A percentile compares a stretch with the other conserved stretches of the same genome.
Evolutionary conservation across 2,888 invertebrate genomes (phyloP).

Genomic region (Cremastinae sp.): DNA sequence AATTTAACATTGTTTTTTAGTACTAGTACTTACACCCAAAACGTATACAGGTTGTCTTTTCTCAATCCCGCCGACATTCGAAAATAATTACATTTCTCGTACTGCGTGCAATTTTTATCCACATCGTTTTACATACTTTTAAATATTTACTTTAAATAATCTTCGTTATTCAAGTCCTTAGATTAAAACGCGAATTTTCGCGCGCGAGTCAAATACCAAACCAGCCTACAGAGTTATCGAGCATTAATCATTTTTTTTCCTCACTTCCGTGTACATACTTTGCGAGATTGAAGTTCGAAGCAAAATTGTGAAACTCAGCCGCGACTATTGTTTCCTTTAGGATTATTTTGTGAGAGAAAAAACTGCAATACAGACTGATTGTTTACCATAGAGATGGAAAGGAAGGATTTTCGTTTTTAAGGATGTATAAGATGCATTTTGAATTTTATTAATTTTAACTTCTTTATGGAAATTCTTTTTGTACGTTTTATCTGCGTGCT

Average conservation of each 20-base stretch:
- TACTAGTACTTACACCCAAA: constrained; percentile 40
- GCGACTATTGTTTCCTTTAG: constrained; percentile 8
- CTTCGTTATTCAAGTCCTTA: constrained; percentile 50
- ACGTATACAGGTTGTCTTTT: constrained; percentile 27
- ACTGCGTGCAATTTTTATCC: constrained; percentile 47
- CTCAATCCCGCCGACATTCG: constrained; percentile 23
- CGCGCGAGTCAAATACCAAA: constrained; percentile 61
- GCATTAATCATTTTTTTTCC: constrained; percentile 27
- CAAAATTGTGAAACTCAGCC: constrained; percentile 20
- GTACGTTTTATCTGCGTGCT: too few species aligned
- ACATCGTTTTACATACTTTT: constrained; percentile 28
- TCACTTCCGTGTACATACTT: constrained; percentile 40
- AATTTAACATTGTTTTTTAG: constrained; percentile 42
- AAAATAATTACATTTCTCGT: constrained; percentile 41
- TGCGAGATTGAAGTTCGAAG: constrained; percentile 27
- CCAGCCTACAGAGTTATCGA: constrained; percentile 50
- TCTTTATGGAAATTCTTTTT: too few species aligned
- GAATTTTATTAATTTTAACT: too few species aligned
- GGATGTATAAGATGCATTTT: too few species aligned
- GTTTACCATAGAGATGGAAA: constrained; percentile 18
- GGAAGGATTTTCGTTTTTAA: constrained; percentile 4
- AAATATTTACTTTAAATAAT: constrained; percentile 17
- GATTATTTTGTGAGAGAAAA: not conserved
- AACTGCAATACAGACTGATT: constrained; percentile 42
- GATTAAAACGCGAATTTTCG: constrained; percentile 49